These are phyloP conservation scores for Motacilla alba DNA, from an alignment of 2,113 vertebrate genomes.

Conservation along the genomic window DNA sequence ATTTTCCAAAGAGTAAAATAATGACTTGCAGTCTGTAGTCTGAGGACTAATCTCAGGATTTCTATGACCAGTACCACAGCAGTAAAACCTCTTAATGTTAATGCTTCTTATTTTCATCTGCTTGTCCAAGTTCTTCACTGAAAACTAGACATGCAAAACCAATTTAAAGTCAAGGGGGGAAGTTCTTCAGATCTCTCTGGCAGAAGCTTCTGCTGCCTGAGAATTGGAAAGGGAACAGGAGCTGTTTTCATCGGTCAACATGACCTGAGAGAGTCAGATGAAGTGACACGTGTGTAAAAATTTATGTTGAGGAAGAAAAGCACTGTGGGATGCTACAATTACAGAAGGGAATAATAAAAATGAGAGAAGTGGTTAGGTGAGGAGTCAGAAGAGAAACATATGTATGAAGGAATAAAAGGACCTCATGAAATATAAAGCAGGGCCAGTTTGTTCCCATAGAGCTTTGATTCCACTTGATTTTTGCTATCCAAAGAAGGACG, in stretches of 20 bases:
- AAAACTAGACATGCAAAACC: background rate
- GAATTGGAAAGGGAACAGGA: background rate
- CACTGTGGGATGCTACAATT: background rate
- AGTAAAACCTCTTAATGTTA: background rate
- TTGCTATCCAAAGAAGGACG: background rate
- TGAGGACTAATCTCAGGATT: background rate
- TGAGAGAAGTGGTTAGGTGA: background rate
- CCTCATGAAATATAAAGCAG: background rate
- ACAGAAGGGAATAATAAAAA: background rate
- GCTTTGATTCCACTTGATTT: background rate
- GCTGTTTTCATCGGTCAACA: background rate
- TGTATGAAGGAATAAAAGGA: background rate
- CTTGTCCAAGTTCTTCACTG: background rate
- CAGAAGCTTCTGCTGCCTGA: background rate
- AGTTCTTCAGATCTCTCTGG: background rate
- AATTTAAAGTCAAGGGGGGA: background rate
- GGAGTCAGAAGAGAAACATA: background rate
- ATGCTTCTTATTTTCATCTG: background rate
- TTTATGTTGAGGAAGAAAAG: background rate
- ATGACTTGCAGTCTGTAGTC: background rate
- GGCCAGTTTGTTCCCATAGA: accelerated
- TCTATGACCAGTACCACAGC: background rate
- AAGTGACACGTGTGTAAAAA: background rate
- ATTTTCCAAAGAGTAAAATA: background rate
- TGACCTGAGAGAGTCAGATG: background rate